Percentiles rank a stretch among this genome's conserved stretches.
Conservation (phyloP, 2,888 invertebrate species). For the Microchrysa polita region DNA sequence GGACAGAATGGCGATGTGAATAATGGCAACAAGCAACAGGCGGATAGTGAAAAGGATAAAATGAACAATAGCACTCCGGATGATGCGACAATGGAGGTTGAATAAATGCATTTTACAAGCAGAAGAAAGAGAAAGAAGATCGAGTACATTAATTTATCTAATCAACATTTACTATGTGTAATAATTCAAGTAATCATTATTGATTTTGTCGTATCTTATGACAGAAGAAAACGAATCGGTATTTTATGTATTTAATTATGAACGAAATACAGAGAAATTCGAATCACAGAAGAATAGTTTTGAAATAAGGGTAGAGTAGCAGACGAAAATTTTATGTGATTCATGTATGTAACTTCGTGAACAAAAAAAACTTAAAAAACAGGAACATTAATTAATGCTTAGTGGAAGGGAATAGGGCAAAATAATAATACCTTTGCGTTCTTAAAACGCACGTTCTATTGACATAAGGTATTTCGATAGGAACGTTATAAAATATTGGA, state of each 20-base stretch:
- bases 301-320: not conserved
- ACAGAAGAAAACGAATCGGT: slow-evolving; percentile 11
- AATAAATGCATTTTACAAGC: slow-evolving; percentile 53
- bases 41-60: slow-evolving; percentile 51
- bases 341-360: not conserved
- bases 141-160: slow-evolving; percentile 35
- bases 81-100: slow-evolving; percentile 62
- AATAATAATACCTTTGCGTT: not conserved
- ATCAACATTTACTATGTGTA: slow-evolving; percentile 19
- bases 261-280: slow-evolving; percentile 25
- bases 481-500: not conserved
- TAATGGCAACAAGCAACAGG: slow-evolving; percentile 26
- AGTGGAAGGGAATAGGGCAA: not conserved
- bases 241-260: slow-evolving; percentile 40
- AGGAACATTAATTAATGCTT: not conserved
- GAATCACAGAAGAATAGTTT: no score
- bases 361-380: not conserved
- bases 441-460: not conserved
- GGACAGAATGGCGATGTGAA: slow-evolving; percentile 57
- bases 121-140: not conserved
- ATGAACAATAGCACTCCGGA: slow-evolving; percentile 54
- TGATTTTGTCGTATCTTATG: not conserved
- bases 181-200: slow-evolving; percentile 1
- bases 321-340: not conserved
- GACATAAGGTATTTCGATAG: not conserved